These are phyloP conservation scores for Xenopus laevis DNA, from an alignment of 2,113 vertebrate genomes.

Conservation along the genomic window DNA sequence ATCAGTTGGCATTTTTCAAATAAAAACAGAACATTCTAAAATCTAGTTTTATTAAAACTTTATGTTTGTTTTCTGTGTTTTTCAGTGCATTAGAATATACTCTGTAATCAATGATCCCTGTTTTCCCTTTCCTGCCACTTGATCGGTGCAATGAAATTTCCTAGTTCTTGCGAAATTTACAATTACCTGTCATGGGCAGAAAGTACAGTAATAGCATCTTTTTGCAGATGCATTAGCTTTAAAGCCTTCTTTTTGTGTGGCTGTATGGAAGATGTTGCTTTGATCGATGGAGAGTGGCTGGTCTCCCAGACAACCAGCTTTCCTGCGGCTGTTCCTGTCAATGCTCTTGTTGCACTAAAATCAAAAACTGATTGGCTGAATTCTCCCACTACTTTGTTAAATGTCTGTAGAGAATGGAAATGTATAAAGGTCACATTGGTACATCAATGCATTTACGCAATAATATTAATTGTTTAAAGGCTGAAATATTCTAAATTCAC, in stretches of 20 bases:
- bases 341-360: slow-evolving; percentile 56
- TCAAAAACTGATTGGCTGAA: slow-evolving; percentile 80
- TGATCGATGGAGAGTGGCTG: background rate
- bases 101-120: too few species aligned
- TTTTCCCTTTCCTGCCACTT: too few species aligned
- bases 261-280: background rate
- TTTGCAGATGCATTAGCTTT: slow-evolving; percentile 70
- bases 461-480: background rate
- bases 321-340: slow-evolving; percentile 68
- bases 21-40: too few species aligned
- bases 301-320: slow-evolving; percentile 77
- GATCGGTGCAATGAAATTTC: too few species aligned
- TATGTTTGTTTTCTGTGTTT: too few species aligned
- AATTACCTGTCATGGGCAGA: slow-evolving; percentile 68
- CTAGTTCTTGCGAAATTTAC: too few species aligned
- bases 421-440: background rate
- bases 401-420: slow-evolving; percentile 57
- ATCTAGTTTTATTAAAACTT: too few species aligned
- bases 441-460: background rate
- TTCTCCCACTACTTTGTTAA: slow-evolving; percentile 60
- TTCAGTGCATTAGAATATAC: too few species aligned
- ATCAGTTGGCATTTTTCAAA: too few species aligned
- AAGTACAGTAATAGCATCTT: slow-evolving; percentile 74
- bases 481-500: too few species aligned
- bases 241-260: slow-evolving; percentile 47